phyloP scores from a whole-genome alignment of 2,113 vertebrate species.

The Cairina moschata region DNA sequence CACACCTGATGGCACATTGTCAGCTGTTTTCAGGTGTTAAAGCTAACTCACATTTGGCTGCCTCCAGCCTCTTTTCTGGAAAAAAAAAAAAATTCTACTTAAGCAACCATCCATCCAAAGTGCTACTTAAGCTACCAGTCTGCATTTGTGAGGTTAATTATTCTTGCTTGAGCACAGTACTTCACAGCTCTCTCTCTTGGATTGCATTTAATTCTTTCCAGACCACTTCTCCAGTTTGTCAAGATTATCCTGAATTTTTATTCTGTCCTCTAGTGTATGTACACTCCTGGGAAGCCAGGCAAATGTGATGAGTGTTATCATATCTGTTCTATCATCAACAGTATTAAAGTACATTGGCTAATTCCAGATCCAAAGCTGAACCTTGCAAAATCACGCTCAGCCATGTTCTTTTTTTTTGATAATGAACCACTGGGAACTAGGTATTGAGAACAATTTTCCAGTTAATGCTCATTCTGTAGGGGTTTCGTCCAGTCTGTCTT shows the following conservation, averaged over 20 bases:
- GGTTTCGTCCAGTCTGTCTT: background rate
- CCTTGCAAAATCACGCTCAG: background rate
- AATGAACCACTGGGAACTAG: background rate
- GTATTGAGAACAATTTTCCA: background rate
- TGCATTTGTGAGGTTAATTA: background rate
- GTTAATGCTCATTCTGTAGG: background rate
- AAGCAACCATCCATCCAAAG: background rate
- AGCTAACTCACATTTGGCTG: background rate
- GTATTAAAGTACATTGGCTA: constrained; percentile 8
- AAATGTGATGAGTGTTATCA: background rate
- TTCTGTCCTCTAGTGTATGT: background rate
- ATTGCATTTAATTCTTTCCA: background rate
- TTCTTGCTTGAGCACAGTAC: background rate
- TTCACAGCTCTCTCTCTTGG: background rate
- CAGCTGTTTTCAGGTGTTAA: background rate
- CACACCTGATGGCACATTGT: background rate
- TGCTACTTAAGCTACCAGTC: background rate
- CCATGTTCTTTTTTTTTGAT: background rate
- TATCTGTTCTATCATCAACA: background rate
- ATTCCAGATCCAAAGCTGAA: background rate
- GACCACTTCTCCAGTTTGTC: background rate
- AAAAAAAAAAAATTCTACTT: background rate
- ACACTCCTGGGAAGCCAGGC: background rate
- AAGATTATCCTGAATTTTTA: background rate
- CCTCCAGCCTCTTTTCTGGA: background rate